Evolutionary conservation across 2,797 vertebrate species (phyloP), one percentile per base, ranked within the genome.

Genomic region (Neostethus bicornis): DNA sequence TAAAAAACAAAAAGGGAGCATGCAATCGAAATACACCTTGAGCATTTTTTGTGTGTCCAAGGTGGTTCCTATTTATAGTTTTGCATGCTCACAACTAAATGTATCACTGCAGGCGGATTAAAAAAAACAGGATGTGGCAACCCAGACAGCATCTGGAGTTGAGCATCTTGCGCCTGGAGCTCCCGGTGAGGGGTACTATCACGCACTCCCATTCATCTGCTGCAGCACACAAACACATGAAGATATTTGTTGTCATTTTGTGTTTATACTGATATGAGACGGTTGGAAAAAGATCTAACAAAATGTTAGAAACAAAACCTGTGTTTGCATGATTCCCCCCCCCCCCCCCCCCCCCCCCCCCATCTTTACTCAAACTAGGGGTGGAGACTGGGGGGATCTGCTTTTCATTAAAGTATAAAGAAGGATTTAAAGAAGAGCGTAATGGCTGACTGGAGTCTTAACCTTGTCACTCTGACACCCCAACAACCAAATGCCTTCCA

Each of bases 11-110:
- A 37, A 34, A 38, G 35, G 60, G 51, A 77, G 73, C 43, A 31
- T 51, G 32, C 35, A 58, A 77, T 11, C 73, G 75, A 83, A 83
- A 83, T 75, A 79, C 4, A 73, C 79, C 70, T 70, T 51, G 35
- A 78, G 79, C 31, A 44, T 45, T 70, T 61, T 79, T 48, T 66
- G 51, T 61, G 39, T 32, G 19, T 70, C 60, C 72, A 85, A 88
- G 86, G 87, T 89, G 89, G 76, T 85, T 90, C 51, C 54, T 28
- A 87, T 90, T 89, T 72, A 52, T 20, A 56, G 55, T 70, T 60
- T 55, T 19, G 3, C 54, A 58, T 37, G 48, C 67, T 53, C 57
- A 59, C 32, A 43, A 57, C 51, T 4, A 1, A 57, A 64, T 2
- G 28, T 4, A 6, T 51, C 56, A 57, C 76, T 80, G 79, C 48